Base-by-base conservation (phyloP, 2,888 invertebrate species). In the Macaria liturata region DNA sequence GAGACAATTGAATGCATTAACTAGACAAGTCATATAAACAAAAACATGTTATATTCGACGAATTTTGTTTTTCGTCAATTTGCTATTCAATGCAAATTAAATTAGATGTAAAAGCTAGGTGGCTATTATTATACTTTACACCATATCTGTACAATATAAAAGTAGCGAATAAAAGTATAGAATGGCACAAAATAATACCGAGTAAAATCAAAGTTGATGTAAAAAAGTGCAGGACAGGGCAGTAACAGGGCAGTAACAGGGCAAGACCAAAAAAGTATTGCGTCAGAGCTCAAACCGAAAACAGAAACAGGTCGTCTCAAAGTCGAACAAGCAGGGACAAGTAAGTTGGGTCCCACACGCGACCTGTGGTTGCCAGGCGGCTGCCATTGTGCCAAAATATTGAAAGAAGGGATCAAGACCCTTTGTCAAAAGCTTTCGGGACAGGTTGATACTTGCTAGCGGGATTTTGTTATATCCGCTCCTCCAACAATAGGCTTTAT, bases 1-100 rank as follows among this genome's bases (percentile, higher is more conserved):
- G 75, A 73, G 68, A 70, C 71, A 72, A 76, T 58, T 68, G 71
- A 57, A 71, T 79, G 65, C 66, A 78, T 76, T 68, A 76, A 75
- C 70, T 62, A 76, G 59, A 46, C 56, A 30, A 9, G 59, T 6
- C 30, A 67, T 42, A 4, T 42, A 42, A 9, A 37, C 34, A 37
- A 40, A 68, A 75, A 76, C 76, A 74, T 70, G 71, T 66, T 68
- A 66, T 62, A 59, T 65, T 61, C 60, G 54, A 44, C 47, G 57
- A 9, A 47, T 54, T 44, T 31, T 57, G 55, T 58, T 60, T 61
- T 60, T 49, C 51, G 49, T 59, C 34, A 30, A 32, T 57, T 54
- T 9, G 57, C 50, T 43, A 56, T 50, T 57, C 54, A 32, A 53
- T 40, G 49, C 50, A 43, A 58, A 57, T 52, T 52, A 5, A 39